Evolutionary conservation across 2,113 vertebrate genomes (phyloP).

Genomic region (Pyrgilauda ruficollis): DNA sequence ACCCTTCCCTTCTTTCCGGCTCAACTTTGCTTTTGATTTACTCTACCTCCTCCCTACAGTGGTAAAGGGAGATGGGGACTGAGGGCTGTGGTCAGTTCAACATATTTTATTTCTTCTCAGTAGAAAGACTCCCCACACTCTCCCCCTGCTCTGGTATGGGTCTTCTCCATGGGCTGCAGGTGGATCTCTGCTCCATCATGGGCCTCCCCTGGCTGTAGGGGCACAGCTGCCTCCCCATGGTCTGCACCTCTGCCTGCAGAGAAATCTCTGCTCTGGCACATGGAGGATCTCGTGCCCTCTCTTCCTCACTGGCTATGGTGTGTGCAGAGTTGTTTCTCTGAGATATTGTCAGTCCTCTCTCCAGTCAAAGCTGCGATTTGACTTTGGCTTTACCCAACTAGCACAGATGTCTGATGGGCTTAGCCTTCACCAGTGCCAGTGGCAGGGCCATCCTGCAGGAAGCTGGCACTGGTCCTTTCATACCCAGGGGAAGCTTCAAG

Average conservation of each 20-base stretch:
- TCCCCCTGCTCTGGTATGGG: neutral
- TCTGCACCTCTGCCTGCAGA: neutral
- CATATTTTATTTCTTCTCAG: neutral
- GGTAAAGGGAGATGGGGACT: neutral
- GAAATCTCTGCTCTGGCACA: neutral
- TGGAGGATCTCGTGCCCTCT: neutral
- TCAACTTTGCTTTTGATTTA: neutral
- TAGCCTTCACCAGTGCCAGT: rapidly evolving
- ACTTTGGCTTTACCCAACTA: neutral
- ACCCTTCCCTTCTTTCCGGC: rapidly evolving
- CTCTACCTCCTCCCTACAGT: neutral
- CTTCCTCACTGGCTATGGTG: neutral
- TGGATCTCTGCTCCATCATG: too few relatives aligned
- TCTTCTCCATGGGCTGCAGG: neutral
- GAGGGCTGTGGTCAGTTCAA: neutral
- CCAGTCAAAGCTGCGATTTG: neutral
- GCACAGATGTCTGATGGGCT: rapidly evolving
- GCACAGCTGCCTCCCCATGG: neutral
- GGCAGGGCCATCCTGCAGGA: neutral
- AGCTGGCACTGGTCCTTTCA: neutral
- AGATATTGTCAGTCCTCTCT: neutral
- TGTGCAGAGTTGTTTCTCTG: neutral
- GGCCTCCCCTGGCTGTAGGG: neutral
- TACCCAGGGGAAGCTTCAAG: neutral
- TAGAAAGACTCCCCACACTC: neutral